Percentiles rank a stretch among this genome's conserved stretches.
Evolutionary conservation across 2,113 vertebrate species (phyloP).

Genomic region (Ceyx cyanopectus): DNA sequence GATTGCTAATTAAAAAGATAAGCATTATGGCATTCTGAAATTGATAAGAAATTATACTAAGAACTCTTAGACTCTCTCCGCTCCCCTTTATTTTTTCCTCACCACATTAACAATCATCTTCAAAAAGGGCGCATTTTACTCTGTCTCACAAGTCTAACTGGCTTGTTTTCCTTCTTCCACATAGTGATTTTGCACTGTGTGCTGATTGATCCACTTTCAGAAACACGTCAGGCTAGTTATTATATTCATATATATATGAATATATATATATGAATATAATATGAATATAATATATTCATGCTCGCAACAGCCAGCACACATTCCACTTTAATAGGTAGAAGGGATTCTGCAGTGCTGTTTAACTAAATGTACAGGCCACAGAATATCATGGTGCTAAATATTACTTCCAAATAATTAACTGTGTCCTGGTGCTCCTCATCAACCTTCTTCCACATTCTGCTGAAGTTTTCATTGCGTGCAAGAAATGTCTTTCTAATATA

Average conservation of each 20-base stretch:
- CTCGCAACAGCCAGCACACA: neutral
- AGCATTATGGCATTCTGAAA: neutral
- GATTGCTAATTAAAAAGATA: neutral
- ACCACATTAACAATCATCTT: neutral
- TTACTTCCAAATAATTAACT: conserved; percentile 20
- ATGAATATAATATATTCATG: neutral
- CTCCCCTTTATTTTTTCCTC: neutral
- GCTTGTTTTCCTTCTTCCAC: neutral
- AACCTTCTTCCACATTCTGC: neutral
- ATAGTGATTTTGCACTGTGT: neutral
- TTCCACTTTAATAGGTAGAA: neutral
- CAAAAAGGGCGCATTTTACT: neutral
- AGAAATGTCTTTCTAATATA: neutral
- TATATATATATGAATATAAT: too few species aligned
- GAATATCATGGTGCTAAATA: neutral
- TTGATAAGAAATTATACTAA: neutral
- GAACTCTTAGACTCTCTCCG: neutral
- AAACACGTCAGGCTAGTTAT: neutral
- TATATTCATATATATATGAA: too few species aligned
- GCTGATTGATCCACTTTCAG: conserved; percentile 1
- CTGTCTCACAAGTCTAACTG: neutral
- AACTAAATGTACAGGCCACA: neutral
- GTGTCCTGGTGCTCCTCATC: neutral
- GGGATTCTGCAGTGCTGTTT: neutral
- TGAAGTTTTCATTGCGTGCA: neutral